A percentile compares a stretch with the other conserved stretches of the same genome.
Conservation (phyloP, 2,888 invertebrate genomes). For the Idaea aversata region DNA sequence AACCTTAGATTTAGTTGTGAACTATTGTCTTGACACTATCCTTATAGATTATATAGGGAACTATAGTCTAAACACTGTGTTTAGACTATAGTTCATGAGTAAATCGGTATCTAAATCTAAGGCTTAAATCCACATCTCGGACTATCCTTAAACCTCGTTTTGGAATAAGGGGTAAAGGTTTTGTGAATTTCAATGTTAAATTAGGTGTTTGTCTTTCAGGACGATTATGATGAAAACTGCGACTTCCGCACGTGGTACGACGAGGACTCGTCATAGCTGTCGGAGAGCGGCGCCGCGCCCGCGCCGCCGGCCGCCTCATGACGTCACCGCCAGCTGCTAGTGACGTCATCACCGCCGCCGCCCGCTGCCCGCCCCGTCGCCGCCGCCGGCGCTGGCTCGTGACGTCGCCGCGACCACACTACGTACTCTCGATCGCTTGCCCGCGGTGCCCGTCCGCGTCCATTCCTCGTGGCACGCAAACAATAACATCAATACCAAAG, state of each 20-base stretch:
- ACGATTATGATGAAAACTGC: slow-evolving; percentile 71
- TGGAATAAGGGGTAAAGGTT: too few species aligned
- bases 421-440: slow-evolving; percentile 4
- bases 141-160: too few species aligned
- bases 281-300: slow-evolving; percentile 33
- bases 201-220: slow-evolving; percentile 47
- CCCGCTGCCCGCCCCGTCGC: slow-evolving; percentile 17
- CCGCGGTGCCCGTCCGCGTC: slow-evolving; percentile 12
- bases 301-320: slow-evolving; percentile 35
- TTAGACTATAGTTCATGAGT: too few species aligned
- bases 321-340: slow-evolving; percentile 33
- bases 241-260: slow-evolving; percentile 75
- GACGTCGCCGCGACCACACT: not conserved
- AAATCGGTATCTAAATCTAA: too few species aligned
- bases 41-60: too few species aligned
- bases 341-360: too few species aligned
- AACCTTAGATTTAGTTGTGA: too few species aligned
- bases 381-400: slow-evolving; percentile 10
- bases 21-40: too few species aligned
- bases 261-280: slow-evolving; percentile 74
- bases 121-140: too few species aligned
- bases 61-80: too few species aligned
- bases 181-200: too few species aligned
- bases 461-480: slow-evolving; percentile 18
- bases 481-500: slow-evolving; percentile 75